phyloP scores from a whole-genome alignment of 2,888 invertebrate genomes.

The Andrena dorsata region DNA sequence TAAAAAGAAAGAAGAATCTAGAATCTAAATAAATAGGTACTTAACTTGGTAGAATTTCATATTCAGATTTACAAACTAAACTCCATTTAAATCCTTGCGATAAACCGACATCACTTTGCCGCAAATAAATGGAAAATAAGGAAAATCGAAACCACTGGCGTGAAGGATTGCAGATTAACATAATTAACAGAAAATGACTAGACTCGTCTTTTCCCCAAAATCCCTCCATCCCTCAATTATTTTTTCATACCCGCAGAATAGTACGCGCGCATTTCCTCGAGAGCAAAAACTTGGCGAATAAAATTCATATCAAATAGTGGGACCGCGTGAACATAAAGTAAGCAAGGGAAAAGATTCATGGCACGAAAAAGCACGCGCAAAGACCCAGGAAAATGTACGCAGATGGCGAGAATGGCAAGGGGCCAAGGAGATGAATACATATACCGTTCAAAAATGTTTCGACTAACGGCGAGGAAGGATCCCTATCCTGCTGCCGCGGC shows the following conservation, averaged over 20 bases:
- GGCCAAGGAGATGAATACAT: conserved; percentile 5
- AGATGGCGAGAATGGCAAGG: not conserved
- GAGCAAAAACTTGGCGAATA: conserved; percentile 18
- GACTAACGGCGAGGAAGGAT: not conserved
- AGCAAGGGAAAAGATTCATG: conserved; percentile 3
- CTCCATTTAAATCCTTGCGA: no score
- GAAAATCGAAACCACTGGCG: not conserved
- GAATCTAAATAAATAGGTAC: no score
- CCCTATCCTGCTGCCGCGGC: not conserved
- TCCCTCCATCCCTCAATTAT: conserved; percentile 11
- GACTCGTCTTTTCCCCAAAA: conserved; percentile 5
- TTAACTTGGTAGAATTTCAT: not conserved
- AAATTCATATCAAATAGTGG: conserved; percentile 4
- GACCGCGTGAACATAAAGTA: not conserved
- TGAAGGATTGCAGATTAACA: not conserved
- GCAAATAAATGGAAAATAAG: not conserved
- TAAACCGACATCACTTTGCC: no score
- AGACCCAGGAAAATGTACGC: not conserved
- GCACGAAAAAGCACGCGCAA: conserved; percentile 2
- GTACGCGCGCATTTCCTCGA: conserved; percentile 5
- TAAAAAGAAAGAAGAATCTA: no score
- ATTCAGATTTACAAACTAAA: not conserved
- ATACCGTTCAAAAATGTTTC: not conserved
- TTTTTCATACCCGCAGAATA: not conserved
- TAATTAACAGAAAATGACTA: not conserved